Percentiles rank a stretch among this genome's conserved stretches.
These are phyloP conservation scores for Gryllus longicercus DNA, from an alignment of 2,888 invertebrate species.

Conservation along the genomic window DNA sequence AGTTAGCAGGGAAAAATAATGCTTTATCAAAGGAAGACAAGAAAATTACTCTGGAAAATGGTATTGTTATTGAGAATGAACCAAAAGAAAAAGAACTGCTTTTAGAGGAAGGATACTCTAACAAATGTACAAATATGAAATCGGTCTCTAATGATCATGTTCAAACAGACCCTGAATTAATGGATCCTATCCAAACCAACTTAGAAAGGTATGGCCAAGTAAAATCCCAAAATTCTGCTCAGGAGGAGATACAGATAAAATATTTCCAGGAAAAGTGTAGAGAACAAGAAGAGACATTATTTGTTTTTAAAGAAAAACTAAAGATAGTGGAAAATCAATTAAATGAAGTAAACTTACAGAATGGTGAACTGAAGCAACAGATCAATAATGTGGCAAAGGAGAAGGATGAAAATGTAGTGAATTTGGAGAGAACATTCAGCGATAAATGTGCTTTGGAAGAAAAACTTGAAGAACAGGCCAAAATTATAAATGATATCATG, in stretches of 20 bases:
- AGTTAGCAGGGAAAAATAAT: background rate
- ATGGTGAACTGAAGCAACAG: too few relatives aligned
- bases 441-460: too few relatives aligned
- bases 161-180: background rate
- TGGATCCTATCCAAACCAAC: background rate
- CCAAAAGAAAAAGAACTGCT: slow-evolving; percentile 41
- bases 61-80: slow-evolving; percentile 42
- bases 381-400: too few relatives aligned
- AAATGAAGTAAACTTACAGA: too few relatives aligned
- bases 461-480: too few relatives aligned
- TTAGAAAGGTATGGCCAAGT: background rate
- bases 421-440: too few relatives aligned
- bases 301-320: background rate
- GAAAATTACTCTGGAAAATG: slow-evolving; percentile 41
- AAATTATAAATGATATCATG: too few relatives aligned
- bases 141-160: background rate
- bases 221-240: background rate
- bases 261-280: background rate
- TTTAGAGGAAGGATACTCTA: slow-evolving; percentile 20
- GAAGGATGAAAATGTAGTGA: too few relatives aligned
- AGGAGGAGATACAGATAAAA: background rate
- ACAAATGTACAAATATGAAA: background rate
- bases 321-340: background rate
- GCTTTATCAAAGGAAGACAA: slow-evolving; percentile 38
- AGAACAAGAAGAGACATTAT: background rate